phyloP scores from a whole-genome alignment of 2,888 invertebrate genomes.

The Euplexia lucipara region DNA sequence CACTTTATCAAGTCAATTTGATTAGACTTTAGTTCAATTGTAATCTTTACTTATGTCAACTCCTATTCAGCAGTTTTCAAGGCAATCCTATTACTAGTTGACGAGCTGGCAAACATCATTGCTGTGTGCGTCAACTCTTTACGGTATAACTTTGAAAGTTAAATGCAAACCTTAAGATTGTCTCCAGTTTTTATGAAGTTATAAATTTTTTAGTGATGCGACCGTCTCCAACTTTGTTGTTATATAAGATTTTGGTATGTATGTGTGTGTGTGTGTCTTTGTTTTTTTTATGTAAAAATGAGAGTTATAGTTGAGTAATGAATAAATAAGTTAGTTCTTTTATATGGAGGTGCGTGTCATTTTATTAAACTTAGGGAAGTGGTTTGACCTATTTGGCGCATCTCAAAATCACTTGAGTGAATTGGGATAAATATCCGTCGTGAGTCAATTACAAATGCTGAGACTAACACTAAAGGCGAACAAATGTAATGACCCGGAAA shows the following conservation, averaged over 20 bases:
- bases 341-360: too few relatives aligned
- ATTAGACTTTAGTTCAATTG: background rate
- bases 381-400: too few relatives aligned
- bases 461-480: too few relatives aligned
- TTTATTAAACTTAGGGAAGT: too few relatives aligned
- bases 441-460: too few relatives aligned
- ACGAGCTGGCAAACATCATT: constrained; percentile 15
- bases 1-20: background rate
- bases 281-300: constrained; percentile 6
- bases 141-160: constrained; percentile 26
- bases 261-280: background rate
- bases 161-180: constrained; percentile 28
- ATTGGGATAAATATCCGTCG: too few relatives aligned
- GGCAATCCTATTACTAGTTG: constrained; percentile 19
- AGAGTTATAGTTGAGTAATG: constrained; percentile 8
- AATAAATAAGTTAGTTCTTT: background rate
- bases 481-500: too few relatives aligned
- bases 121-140: constrained; percentile 8
- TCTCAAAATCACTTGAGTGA: too few relatives aligned
- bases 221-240: constrained; percentile 19
- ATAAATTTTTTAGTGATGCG: constrained; percentile 29
- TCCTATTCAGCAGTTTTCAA: constrained; percentile 4
- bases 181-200: constrained; percentile 32
- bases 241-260: constrained; percentile 16
- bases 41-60: constrained; percentile 4